A percentile compares a stretch with the other conserved stretches of the same genome.
These are phyloP conservation scores for Crossocerus cetratus DNA, from an alignment of 2,888 invertebrate species.

Conservation along the genomic window DNA sequence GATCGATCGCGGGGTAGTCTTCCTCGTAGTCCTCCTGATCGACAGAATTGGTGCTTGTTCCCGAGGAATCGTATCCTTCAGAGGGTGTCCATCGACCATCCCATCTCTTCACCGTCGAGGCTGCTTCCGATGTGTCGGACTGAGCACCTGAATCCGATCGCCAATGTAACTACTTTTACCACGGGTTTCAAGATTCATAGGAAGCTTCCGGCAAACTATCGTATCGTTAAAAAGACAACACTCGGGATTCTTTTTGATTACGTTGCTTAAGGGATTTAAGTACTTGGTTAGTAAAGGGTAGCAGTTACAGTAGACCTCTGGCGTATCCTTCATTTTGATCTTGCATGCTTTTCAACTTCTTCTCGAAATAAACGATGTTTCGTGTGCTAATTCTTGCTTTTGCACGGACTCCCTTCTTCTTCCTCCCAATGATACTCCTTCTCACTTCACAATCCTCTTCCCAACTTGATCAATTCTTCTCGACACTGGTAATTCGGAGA, in stretches of 20 bases:
- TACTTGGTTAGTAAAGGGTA: constrained; percentile 3
- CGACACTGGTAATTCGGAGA: too few species aligned
- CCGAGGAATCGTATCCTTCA: constrained; percentile 71
- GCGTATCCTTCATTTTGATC: constrained; percentile 62
- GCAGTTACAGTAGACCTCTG: constrained; percentile 53
- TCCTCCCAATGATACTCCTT: not conserved
- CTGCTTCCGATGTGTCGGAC: constrained; percentile 67
- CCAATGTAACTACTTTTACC: constrained; percentile 20
- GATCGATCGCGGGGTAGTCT: constrained; percentile 12
- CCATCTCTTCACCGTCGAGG: constrained; percentile 70
- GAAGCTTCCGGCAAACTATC: not conserved
- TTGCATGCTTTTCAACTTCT: constrained; percentile 57
- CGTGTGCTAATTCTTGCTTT: not conserved
- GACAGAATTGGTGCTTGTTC: constrained; percentile 54
- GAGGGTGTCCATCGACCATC: constrained; percentile 70
- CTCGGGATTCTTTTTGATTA: not conserved
- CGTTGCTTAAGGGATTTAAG: not conserved
- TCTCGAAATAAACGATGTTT: not conserved
- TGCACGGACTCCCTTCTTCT: not conserved
- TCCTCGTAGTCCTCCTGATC: constrained; percentile 63
- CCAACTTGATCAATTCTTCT: too few species aligned
- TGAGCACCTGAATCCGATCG: constrained; percentile 61
- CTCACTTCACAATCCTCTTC: too few species aligned
- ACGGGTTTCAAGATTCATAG: not conserved
- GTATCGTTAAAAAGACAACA: too few species aligned